Evolutionary conservation across 1,140 invertebrate genomes (phyloP).

Genomic region (Macrostomum lignano): DNA sequence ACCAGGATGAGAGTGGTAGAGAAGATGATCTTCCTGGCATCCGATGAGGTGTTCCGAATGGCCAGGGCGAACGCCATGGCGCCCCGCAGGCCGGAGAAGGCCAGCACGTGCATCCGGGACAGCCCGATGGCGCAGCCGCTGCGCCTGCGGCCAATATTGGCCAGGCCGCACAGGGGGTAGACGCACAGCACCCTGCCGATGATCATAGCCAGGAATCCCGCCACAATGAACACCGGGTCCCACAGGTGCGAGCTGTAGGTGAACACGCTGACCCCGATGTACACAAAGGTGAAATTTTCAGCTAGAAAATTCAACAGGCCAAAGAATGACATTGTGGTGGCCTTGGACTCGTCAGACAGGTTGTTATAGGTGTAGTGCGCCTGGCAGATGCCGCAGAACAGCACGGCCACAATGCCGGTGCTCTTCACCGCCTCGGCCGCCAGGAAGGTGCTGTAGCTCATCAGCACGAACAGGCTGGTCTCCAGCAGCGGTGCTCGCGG

Average conservation of each 20-base stretch:
- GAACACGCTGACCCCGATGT: constrained; percentile 93
- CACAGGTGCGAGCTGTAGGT: constrained; percentile 81
- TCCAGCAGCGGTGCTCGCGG: constrained; percentile 57
- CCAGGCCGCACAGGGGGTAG: constrained; percentile 66
- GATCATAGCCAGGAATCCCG: constrained; percentile 60
- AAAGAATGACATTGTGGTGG: constrained; percentile 63
- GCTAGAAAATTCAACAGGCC: constrained; percentile 78
- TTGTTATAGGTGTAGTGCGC: constrained; percentile 98
- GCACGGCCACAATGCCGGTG: constrained; percentile 42
- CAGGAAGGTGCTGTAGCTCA: constrained; percentile 75
- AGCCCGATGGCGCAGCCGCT: too few relatives aligned
- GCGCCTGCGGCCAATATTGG: constrained; percentile 71
- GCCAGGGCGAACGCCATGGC: constrained; percentile 91
- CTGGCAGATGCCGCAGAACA: constrained; percentile 49
- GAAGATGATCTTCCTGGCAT: constrained; percentile 64
- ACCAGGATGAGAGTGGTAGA: constrained; percentile 82
- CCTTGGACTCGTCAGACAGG: constrained; percentile 51
- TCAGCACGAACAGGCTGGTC: constrained; percentile 65
- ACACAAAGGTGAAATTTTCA: constrained; percentile 94
- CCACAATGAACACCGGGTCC: constrained; percentile 59
- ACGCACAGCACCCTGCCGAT: constrained; percentile 66
- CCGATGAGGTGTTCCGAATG: constrained; percentile 63
- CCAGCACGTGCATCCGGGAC: constrained; percentile 93
- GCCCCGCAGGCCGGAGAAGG: constrained; percentile 70
- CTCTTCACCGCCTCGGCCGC: constrained; percentile 72